These are phyloP conservation scores for Cyrtodaria siliqua DNA, from an alignment of 2,888 invertebrate genomes.

Conservation along the genomic window DNA sequence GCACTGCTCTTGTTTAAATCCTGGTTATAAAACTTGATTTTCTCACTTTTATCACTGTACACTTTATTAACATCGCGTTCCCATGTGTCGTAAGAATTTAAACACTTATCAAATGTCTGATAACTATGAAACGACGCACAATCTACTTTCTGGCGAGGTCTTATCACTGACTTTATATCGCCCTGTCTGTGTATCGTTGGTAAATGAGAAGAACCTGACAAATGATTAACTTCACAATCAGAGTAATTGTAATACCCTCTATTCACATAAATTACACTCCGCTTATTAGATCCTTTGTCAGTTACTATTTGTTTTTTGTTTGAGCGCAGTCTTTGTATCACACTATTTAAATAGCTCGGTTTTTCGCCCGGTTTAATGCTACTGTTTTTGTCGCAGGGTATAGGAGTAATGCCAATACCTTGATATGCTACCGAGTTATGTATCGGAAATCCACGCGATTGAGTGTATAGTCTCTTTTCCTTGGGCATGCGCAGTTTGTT, in stretches of 20 bases:
- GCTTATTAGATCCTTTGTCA: conserved; percentile 19
- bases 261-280: background rate
- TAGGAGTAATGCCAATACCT: conserved; percentile 20
- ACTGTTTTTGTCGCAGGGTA: conserved; percentile 2
- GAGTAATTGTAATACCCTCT: background rate
- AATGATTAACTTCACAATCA: too few relatives aligned
- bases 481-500: conserved; percentile 44
- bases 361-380: conserved; percentile 21
- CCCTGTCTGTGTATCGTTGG: background rate
- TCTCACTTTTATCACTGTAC: conserved; percentile 6
- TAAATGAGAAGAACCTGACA: too few relatives aligned
- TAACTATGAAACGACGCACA: conserved; percentile 1
- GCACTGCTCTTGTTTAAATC: conserved; percentile 13
- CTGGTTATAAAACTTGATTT: background rate
- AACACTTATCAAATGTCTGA: conserved; percentile 16
- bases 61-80: conserved; percentile 15
- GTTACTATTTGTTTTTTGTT: conserved; percentile 15
- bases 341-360: conserved; percentile 20
- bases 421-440: conserved; percentile 1
- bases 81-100: conserved; percentile 15
- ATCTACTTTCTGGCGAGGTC: conserved; percentile 4
- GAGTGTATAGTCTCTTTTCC: conserved; percentile 9
- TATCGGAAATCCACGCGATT: conserved; percentile 30
- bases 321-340: conserved; percentile 20
- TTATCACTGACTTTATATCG: conserved; percentile 20